These are phyloP conservation scores for Himalopsyche anomala DNA, from an alignment of 2,888 invertebrate genomes.

Conservation along the genomic window DNA sequence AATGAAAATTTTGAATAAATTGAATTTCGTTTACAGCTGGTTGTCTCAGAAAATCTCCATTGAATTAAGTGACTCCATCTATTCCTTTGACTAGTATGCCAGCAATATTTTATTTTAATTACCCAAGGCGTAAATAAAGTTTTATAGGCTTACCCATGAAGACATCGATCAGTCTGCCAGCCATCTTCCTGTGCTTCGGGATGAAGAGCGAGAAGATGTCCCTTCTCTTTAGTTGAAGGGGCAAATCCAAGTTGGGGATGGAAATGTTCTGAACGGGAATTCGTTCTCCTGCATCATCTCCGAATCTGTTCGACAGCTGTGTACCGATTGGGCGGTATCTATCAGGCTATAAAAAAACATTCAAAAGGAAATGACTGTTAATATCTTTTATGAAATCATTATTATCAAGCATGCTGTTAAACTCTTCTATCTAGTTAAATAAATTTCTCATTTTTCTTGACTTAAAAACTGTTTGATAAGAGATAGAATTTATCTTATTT, in stretches of 20 bases:
- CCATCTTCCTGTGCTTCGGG: conserved; percentile 81
- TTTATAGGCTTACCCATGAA: conserved; percentile 77
- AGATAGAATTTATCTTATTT: too few species aligned
- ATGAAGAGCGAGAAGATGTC: conserved; percentile 85
- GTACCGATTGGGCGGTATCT: conserved; percentile 74
- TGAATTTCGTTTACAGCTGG: too few species aligned
- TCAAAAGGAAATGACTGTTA: conserved; percentile 41
- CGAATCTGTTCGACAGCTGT: conserved; percentile 78
- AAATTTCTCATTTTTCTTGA: too few species aligned
- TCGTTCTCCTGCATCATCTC: conserved; percentile 73
- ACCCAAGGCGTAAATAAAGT: neutral
- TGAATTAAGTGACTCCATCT: too few species aligned
- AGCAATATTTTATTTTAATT: too few species aligned
- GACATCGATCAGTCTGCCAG: conserved; percentile 81
- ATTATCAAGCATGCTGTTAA: neutral
- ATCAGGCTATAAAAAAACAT: conserved; percentile 69
- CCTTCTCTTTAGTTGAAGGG: conserved; percentile 79
- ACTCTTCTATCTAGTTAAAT: too few species aligned
- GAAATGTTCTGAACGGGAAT: conserved; percentile 80
- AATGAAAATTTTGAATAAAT: too few species aligned
- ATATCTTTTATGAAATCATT: neutral
- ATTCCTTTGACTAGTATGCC: too few species aligned
- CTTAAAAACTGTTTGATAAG: too few species aligned
- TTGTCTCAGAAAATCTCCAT: too few species aligned
- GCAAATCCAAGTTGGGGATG: conserved; percentile 80